A percentile compares a stretch with the other conserved stretches of the same genome.
Evolutionary conservation across 1,140 invertebrate species (phyloP).

Genomic region (Nomia melanderi): DNA sequence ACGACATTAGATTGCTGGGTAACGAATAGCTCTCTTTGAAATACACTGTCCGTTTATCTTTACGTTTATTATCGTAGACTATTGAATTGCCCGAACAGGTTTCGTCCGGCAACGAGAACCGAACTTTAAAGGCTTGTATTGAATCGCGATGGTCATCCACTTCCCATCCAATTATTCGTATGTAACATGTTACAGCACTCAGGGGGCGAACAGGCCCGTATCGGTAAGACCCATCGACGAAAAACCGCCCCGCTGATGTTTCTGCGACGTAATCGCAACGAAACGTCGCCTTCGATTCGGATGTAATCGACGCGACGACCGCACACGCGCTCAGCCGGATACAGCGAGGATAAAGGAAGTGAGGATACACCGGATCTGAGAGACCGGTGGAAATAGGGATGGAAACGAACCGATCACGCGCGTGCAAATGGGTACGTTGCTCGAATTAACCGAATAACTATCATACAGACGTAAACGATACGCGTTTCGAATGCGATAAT

Average conservation of each 20-base stretch:
- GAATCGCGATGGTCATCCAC: too few relatives aligned
- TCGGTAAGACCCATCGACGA: neutral
- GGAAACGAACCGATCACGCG: neutral
- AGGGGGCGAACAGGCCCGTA: neutral
- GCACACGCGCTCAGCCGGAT: conserved; percentile 42
- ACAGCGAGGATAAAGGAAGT: conserved; percentile 27
- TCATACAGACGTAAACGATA: too few relatives aligned
- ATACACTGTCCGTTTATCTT: too few relatives aligned
- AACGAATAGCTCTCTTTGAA: too few relatives aligned
- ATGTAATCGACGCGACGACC: conserved; percentile 58
- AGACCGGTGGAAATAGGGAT: conserved; percentile 27
- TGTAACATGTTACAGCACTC: too few relatives aligned
- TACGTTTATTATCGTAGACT: too few relatives aligned
- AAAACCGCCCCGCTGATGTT: neutral
- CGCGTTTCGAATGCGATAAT: too few relatives aligned
- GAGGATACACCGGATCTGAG: conserved; percentile 35
- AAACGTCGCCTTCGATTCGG: conserved; percentile 41
- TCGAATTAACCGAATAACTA: neutral
- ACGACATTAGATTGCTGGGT: too few relatives aligned
- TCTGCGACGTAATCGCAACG: conserved; percentile 6
- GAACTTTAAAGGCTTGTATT: too few relatives aligned
- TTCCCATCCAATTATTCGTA: too few relatives aligned
- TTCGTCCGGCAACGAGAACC: too few relatives aligned
- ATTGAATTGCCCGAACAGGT: too few relatives aligned
- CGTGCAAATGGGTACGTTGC: neutral